A percentile compares a stretch with the other conserved stretches of the same genome.
Evolutionary conservation across 2,888 invertebrate species (phyloP).

Genomic region (Mimas tiliae): DNA sequence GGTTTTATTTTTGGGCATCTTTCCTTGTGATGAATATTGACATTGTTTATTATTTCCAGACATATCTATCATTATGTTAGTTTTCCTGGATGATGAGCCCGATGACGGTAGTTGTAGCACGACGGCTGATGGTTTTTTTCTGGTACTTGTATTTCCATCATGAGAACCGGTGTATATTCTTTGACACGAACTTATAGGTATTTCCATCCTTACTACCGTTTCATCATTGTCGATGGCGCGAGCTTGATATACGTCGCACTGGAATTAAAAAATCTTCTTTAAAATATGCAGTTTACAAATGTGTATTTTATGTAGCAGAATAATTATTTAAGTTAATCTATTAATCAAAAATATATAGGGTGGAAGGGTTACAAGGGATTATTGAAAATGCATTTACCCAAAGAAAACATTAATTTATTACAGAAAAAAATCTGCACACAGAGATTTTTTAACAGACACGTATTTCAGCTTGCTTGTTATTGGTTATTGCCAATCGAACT

Average conservation of each 20-base stretch:
- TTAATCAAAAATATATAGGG: too few species aligned
- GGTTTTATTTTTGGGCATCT: not conserved
- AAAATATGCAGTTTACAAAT: not conserved
- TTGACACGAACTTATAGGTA: conserved; percentile 9
- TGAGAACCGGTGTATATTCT: too few species aligned
- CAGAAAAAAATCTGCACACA: too few species aligned
- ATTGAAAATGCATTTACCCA: too few species aligned
- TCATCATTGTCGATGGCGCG: conserved; percentile 28
- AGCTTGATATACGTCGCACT: conserved; percentile 37
- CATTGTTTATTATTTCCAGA: conserved; percentile 23
- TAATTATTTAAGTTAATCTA: too few species aligned
- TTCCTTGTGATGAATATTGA: not conserved
- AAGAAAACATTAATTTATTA: too few species aligned
- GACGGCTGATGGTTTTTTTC: conserved; percentile 29
- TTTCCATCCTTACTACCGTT: conserved; percentile 26
- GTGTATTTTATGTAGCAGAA: not conserved
- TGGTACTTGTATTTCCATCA: not conserved
- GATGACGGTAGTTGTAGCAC: conserved; percentile 39
- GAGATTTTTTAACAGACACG: too few species aligned
- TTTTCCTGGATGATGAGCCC: not conserved
- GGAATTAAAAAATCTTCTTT: conserved; percentile 32
- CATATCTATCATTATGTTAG: conserved; percentile 44
- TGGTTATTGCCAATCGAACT: too few species aligned
- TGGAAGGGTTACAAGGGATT: too few species aligned
- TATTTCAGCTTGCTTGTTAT: too few species aligned